phyloP scores from a whole-genome alignment of 1,140 invertebrate species.

The Formica exsecta region DNA sequence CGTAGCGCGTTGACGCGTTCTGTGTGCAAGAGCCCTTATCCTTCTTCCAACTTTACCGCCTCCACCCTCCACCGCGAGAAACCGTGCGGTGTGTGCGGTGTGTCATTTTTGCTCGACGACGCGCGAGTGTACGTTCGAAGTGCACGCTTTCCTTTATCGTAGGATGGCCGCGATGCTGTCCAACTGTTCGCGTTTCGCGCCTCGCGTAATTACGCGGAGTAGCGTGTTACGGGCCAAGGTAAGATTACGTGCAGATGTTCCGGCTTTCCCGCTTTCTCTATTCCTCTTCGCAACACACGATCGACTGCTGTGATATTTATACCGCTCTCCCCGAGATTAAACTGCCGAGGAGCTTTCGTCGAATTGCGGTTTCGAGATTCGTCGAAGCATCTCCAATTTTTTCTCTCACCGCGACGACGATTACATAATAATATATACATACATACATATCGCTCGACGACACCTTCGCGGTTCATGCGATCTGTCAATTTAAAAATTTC shows the following conservation, averaged over 20 bases:
- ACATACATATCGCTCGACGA: background rate
- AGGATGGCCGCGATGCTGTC: constrained; percentile 85
- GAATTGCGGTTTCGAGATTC: constrained; percentile 22
- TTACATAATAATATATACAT: constrained; percentile 64
- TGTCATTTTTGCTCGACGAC: constrained; percentile 10
- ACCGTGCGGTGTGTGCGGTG: background rate
- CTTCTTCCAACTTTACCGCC: too few species aligned
- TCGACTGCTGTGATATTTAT: constrained; percentile 12
- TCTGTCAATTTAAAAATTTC: constrained; percentile 30
- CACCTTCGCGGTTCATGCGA: background rate
- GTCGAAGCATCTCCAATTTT: background rate
- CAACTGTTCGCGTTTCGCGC: constrained; percentile 83
- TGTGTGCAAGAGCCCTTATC: too few species aligned
- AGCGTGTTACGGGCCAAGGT: constrained; percentile 83
- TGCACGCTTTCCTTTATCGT: constrained; percentile 51
- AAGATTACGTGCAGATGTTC: constrained; percentile 8
- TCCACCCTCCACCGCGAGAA: background rate
- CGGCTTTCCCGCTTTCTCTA: background rate
- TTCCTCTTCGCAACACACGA: background rate
- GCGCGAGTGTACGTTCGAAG: constrained; percentile 61
- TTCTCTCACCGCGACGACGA: constrained; percentile 28
- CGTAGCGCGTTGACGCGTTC: too few species aligned
- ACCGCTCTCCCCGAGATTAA: background rate
- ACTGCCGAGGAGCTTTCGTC: too few species aligned
- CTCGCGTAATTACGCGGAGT: constrained; percentile 81